Conservation (phyloP, 2,113 vertebrate species). For the Cinclus mexicanus region DNA sequence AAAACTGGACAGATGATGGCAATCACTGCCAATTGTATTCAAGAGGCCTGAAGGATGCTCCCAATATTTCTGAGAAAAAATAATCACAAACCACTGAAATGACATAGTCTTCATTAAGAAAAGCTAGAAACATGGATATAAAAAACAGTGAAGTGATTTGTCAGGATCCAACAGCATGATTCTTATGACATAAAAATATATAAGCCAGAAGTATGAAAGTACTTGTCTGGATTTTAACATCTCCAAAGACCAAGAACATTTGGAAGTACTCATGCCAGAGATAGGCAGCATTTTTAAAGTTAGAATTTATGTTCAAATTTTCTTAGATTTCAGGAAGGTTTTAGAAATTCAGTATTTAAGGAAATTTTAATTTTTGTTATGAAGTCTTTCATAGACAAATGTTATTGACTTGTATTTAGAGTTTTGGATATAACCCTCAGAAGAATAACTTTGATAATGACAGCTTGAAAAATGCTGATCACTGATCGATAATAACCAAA, state of each 20-base stretch:
- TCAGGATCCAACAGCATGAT: neutral
- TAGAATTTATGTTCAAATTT: neutral
- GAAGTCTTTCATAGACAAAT: neutral
- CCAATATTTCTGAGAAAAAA: neutral
- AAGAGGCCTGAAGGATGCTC: neutral
- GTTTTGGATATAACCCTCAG: neutral
- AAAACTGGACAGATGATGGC: neutral
- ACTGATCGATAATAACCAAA: neutral
- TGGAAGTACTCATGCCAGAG: neutral
- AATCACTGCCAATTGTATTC: neutral
- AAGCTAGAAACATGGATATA: neutral
- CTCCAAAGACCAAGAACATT: neutral
- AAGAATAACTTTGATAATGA: neutral
- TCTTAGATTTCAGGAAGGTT: neutral
- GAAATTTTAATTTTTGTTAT: neutral
- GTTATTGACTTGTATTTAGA: neutral
- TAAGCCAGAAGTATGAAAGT: neutral
- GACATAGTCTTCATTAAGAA: neutral
- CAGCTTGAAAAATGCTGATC: neutral
- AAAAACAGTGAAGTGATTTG: neutral
- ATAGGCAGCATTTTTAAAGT: neutral
- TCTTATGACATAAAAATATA: neutral
- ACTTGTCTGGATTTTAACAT: neutral
- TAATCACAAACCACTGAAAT: neutral
- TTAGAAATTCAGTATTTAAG: neutral